Conservation (phyloP, 2,888 invertebrate genomes). For the Lagria hirta region DNA sequence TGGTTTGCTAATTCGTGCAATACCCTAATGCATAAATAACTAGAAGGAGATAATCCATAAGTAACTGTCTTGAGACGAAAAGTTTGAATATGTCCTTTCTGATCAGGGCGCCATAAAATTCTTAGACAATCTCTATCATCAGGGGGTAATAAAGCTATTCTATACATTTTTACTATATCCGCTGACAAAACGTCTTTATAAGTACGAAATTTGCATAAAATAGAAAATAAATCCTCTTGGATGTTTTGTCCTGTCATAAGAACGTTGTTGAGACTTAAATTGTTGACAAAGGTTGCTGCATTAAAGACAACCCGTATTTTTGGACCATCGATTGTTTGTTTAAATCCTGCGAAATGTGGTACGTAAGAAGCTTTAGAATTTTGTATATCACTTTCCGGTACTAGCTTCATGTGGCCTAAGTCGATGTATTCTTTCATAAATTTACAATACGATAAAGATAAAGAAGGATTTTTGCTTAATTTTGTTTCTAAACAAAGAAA, state of each 20-base stretch:
- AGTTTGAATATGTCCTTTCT: no score
- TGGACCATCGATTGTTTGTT: neutral
- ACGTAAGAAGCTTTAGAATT: neutral
- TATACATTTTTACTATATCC: conserved; percentile 32
- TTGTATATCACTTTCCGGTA: neutral
- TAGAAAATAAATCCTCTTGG: conserved; percentile 29
- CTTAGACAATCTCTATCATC: conserved; percentile 27
- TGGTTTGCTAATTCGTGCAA: neutral
- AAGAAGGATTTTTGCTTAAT: no score
- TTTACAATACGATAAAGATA: no score
- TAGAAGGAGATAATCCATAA: neutral
- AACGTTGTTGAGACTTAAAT: conserved; percentile 17
- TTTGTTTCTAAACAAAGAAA: no score
- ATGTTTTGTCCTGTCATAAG: conserved; percentile 22
- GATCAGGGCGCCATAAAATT: conserved; percentile 27
- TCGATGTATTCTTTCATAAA: no score
- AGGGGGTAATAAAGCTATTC: conserved; percentile 28
- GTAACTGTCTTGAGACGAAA: no score
- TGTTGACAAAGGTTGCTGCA: conserved; percentile 6
- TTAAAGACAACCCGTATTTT: no score
- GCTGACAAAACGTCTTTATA: conserved; percentile 24
- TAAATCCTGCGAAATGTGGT: neutral
- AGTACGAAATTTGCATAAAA: conserved; percentile 27
- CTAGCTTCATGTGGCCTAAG: neutral
- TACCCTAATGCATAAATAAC: neutral